phyloP scores from a whole-genome alignment of 2,113 vertebrate species.

The Ailurus styani region DNA sequence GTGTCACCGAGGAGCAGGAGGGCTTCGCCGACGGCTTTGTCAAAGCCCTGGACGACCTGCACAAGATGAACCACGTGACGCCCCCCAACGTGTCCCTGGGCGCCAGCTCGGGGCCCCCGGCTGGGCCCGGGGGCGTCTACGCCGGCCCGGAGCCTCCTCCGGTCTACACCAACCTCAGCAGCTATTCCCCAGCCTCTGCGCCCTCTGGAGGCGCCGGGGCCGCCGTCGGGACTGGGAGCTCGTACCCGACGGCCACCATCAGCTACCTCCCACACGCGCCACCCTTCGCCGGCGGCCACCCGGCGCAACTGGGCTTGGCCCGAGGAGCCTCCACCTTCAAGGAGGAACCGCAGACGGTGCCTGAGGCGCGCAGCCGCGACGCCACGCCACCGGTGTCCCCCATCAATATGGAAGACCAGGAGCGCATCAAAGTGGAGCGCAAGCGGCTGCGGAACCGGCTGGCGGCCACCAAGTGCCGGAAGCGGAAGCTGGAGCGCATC shows the following conservation, averaged over 20 bases:
- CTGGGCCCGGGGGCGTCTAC: conserved; percentile 82
- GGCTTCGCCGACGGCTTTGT: conserved; percentile 92
- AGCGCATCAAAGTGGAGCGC: conserved; percentile 92
- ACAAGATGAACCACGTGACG: conserved; percentile 93
- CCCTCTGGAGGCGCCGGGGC: conserved; percentile 72
- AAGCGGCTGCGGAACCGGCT: conserved; percentile 91
- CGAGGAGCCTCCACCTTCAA: conserved; percentile 83
- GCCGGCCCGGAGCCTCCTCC: conserved; percentile 88
- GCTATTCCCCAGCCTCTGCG: conserved; percentile 83
- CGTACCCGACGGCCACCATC: conserved; percentile 85
- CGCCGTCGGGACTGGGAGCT: conserved; percentile 81
- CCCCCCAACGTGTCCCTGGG: conserved; percentile 92
- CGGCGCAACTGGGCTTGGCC: conserved; percentile 74
- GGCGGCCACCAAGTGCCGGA: conserved; percentile 93
- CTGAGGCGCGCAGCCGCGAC: conserved; percentile 87
- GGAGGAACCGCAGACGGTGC: conserved; percentile 93
- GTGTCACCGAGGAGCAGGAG: conserved; percentile 92
- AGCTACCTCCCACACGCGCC: conserved; percentile 84
- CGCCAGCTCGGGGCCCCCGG: conserved; percentile 83
- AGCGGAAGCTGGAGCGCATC: conserved; percentile 94
- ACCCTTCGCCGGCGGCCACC: conserved; percentile 75
- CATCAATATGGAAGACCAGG: conserved; percentile 93
- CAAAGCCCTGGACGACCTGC: conserved; percentile 93
- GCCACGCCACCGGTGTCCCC: conserved; percentile 90
- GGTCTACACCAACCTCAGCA: conserved; percentile 92